These are phyloP conservation scores for Semnopithecus entellus DNA, from an alignment of 2,113 vertebrate genomes.

Conservation along the genomic window DNA sequence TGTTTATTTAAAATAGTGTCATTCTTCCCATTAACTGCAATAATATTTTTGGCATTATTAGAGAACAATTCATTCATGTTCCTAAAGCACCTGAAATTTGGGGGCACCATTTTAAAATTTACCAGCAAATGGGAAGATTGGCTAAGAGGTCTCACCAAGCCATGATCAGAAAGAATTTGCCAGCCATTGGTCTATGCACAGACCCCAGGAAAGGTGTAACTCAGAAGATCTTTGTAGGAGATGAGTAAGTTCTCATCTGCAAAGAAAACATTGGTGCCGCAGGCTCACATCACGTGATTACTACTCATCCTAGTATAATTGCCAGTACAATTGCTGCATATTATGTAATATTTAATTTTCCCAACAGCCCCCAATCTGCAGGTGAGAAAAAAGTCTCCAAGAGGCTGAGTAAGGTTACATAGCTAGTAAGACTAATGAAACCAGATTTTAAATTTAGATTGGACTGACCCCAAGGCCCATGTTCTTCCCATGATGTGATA, in stretches of 20 bases:
- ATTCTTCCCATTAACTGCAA: neutral
- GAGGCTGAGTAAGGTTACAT: neutral
- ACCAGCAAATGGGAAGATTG: neutral
- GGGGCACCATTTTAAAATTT: neutral
- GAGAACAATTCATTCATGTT: neutral
- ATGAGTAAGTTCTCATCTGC: neutral
- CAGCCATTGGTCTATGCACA: neutral
- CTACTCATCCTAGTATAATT: neutral
- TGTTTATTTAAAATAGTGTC: neutral
- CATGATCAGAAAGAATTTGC: neutral
- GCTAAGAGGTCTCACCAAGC: neutral
- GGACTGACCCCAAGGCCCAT: neutral
- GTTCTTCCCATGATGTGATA: neutral
- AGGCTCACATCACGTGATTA: rapidly evolving
- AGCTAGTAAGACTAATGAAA: neutral
- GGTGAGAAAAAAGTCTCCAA: neutral
- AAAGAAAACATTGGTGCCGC: neutral
- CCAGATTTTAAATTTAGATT: neutral
- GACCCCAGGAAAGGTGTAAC: neutral
- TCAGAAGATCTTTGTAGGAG: neutral
- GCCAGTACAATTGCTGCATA: too few relatives aligned
- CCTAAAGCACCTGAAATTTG: neutral
- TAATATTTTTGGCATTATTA: neutral
- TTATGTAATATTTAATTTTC: neutral
- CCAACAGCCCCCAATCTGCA: neutral